These are phyloP conservation scores for Pristionchus japonicus DNA, from an alignment of 2,888 invertebrate genomes.

Conservation along the genomic window DNA sequence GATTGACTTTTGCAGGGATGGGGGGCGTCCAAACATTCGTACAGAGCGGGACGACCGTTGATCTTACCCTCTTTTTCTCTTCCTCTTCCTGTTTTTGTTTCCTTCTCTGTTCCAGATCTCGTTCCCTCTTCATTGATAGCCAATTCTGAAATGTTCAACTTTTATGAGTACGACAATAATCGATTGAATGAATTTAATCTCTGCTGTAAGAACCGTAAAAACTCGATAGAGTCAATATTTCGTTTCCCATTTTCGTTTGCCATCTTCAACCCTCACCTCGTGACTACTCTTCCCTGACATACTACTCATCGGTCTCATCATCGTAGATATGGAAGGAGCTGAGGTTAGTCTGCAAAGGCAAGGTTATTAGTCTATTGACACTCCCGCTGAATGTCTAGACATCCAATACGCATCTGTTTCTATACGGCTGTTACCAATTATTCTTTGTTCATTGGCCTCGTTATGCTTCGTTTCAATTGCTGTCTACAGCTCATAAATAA, in stretches of 20 bases:
- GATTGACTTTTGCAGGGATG: too few relatives aligned
- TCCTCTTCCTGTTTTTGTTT: conserved; percentile 28
- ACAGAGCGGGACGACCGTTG: too few relatives aligned
- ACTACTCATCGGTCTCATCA: conserved; percentile 34
- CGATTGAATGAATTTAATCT: too few relatives aligned
- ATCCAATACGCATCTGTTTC: neutral
- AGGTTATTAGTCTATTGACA: neutral
- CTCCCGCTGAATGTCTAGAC: neutral
- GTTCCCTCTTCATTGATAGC: conserved; percentile 19
- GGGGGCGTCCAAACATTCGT: too few relatives aligned
- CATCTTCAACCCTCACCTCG: neutral
- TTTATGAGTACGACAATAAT: neutral
- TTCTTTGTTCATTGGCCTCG: neutral
- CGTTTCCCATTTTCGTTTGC: neutral
- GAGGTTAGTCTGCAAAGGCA: neutral
- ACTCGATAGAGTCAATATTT: too few relatives aligned
- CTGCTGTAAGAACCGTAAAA: neutral
- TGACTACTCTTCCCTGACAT: conserved; percentile 42
- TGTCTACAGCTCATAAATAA: neutral
- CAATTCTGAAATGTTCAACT: neutral
- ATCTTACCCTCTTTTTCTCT: conserved; percentile 34
- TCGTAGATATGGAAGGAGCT: neutral
- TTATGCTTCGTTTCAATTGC: neutral
- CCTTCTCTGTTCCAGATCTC: conserved; percentile 1
- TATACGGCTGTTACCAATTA: neutral